A percentile compares a stretch with the other conserved stretches of the same genome.
Evolutionary conservation across 2,888 invertebrate genomes (phyloP).

Genomic region (Aelia acuminata): DNA sequence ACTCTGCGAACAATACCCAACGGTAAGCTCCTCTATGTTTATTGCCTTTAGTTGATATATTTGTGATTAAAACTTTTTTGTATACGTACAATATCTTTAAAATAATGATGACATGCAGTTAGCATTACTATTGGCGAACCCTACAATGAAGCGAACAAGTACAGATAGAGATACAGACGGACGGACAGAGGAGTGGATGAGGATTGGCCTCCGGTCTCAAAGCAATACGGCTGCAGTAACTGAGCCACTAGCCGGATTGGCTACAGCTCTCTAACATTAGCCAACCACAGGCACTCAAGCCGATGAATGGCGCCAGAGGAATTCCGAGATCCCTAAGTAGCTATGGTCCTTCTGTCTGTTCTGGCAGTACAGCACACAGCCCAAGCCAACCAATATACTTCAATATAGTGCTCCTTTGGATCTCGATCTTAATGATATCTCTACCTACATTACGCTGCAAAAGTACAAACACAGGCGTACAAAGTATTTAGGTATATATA

Average conservation of each 20-base stretch:
- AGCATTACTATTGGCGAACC: too few relatives aligned
- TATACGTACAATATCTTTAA: too few relatives aligned
- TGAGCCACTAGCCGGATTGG: background rate
- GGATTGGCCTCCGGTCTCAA: background rate
- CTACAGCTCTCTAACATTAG: background rate
- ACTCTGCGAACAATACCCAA: too few relatives aligned
- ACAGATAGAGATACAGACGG: background rate
- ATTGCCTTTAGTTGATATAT: too few relatives aligned
- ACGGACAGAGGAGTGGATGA: background rate
- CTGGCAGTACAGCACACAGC: background rate
- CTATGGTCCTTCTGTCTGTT: background rate
- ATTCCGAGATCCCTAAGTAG: background rate
- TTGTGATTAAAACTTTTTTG: too few relatives aligned
- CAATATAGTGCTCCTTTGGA: background rate
- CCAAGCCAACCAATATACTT: background rate
- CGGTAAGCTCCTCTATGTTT: too few relatives aligned
- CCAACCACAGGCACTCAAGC: background rate
- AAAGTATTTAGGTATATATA: too few relatives aligned
- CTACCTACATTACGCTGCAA: too few relatives aligned
- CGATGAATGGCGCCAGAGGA: background rate
- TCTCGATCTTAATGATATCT: background rate
- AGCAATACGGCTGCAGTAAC: background rate
- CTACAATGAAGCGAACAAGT: too few relatives aligned
- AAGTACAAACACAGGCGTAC: too few relatives aligned
- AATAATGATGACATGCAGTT: too few relatives aligned